Evolutionary conservation across 2,797 vertebrate genomes (phyloP).

Genomic region (Todus mexicanus): DNA sequence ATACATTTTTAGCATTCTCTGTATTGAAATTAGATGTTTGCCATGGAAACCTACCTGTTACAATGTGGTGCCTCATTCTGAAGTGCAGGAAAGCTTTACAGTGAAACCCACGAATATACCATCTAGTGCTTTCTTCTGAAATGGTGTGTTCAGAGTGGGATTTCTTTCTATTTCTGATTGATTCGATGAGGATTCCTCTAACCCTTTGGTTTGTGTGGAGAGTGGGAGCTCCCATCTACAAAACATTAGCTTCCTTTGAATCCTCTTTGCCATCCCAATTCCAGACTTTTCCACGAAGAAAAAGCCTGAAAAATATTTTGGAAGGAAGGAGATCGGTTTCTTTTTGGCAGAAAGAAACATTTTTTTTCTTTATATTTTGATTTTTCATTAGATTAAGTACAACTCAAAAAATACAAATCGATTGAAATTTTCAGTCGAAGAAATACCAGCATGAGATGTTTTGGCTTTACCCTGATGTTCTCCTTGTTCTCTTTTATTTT

Average conservation of each 20-base stretch:
- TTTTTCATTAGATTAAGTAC: neutral
- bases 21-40: conserved; percentile 43
- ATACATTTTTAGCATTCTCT: neutral
- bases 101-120: neutral
- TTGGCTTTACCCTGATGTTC: neutral
- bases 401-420: neutral
- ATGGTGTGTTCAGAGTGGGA: neutral
- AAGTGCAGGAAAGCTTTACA: neutral
- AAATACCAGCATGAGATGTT: neutral
- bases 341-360: neutral
- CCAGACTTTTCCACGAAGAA: neutral
- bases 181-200: neutral
- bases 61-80: neutral
- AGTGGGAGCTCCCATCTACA: neutral
- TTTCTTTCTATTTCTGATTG: neutral
- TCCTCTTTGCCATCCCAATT: neutral
- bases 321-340: neutral
- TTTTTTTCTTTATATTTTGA: neutral
- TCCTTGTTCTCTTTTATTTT: neutral
- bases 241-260: neutral
- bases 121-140: neutral
- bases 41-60: conserved; percentile 27
- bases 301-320: neutral
- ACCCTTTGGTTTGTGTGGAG: neutral
- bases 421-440: neutral